These are phyloP conservation scores for Zootermopsis nevadensis DNA, from an alignment of 2,888 invertebrate genomes.

Conservation along the genomic window DNA sequence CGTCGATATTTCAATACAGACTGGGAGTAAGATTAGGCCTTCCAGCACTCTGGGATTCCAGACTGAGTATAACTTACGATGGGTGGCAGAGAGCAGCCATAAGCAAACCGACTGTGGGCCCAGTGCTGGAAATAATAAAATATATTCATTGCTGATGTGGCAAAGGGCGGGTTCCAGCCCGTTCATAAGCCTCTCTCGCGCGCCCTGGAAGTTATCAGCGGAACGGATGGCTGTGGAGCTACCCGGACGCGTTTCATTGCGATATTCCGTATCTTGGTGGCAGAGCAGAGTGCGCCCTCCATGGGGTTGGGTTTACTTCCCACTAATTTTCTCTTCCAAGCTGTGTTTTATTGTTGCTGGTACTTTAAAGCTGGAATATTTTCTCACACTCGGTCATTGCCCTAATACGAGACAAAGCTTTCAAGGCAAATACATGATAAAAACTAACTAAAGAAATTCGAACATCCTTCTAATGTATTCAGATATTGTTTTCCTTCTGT, in stretches of 20 bases:
- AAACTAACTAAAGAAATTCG: background rate
- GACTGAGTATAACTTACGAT: no score
- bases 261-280: background rate
- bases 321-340: slow-evolving; percentile 26
- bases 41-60: no score
- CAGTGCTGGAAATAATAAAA: background rate
- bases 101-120: background rate
- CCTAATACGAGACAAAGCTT: background rate
- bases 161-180: no score
- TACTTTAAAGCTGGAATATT: slow-evolving; percentile 29
- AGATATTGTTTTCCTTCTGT: slow-evolving; percentile 8
- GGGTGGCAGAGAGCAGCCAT: no score
- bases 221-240: background rate
- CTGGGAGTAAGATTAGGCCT: no score
- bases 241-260: background rate
- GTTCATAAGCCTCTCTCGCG: no score
- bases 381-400: background rate
- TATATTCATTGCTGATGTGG: background rate
- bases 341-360: slow-evolving; percentile 29
- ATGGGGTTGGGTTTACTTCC: background rate
- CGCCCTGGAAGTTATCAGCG: background rate
- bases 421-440: slow-evolving; percentile 1
- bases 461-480: background rate
- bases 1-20: no score
- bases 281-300: background rate